Evolutionary conservation across 2,888 invertebrate genomes (phyloP).

Genomic region (Agrotis exclamationis): DNA sequence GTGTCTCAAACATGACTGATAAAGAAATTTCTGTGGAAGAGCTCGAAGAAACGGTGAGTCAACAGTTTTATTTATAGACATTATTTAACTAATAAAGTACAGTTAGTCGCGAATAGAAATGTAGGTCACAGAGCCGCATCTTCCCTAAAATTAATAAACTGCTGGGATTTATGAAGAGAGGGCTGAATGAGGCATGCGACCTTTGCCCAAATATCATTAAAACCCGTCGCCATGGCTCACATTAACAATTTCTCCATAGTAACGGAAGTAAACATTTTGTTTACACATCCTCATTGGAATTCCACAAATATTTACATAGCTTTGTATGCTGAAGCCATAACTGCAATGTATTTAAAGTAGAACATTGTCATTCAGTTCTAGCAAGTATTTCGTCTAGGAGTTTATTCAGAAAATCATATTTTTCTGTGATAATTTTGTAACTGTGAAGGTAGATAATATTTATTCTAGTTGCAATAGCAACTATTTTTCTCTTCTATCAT

Average conservation of each 20-base stretch:
- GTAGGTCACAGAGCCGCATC: conserved; percentile 82
- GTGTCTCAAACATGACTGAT: conserved; percentile 79
- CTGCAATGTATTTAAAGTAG: conserved; percentile 1
- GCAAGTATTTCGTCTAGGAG: background rate
- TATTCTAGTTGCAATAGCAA: background rate
- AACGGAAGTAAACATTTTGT: conserved; percentile 43
- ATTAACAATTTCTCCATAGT: background rate
- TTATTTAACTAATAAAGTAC: conserved; percentile 48
- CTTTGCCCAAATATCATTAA: background rate
- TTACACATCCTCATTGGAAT: conserved; percentile 48
- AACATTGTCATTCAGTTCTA: conserved; percentile 1
- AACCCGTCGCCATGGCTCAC: conserved; percentile 11
- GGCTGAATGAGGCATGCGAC: conserved; percentile 19
- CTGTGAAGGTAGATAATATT: background rate
- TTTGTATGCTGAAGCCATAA: conserved; percentile 20
- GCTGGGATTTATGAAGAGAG: conserved; percentile 49
- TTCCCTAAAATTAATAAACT: conserved; percentile 67
- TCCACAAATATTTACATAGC: conserved; percentile 52
- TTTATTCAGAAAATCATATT: conserved; percentile 43
- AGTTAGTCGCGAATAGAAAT: conserved; percentile 61
- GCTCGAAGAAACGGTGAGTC: conserved; percentile 85
- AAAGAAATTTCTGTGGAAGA: conserved; percentile 86
- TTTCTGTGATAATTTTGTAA: background rate
- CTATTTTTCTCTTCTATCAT: background rate
- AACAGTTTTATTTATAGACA: conserved; percentile 31